These are phyloP conservation scores for Pipistrellus nathusii DNA, from an alignment of 2,797 vertebrate species.

Conservation along the genomic window DNA sequence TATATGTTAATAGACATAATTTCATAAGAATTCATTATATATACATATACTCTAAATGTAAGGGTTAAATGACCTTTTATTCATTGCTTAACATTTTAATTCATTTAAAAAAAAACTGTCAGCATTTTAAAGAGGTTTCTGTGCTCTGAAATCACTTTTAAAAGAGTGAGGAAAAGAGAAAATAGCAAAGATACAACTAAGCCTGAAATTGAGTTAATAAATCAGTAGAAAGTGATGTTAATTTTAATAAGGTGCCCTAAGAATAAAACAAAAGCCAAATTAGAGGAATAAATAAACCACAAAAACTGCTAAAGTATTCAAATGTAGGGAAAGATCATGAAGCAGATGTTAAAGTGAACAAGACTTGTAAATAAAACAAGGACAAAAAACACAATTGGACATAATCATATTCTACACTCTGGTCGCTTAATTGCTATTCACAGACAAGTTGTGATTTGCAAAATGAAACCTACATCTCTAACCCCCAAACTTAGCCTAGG, in stretches of 20 bases:
- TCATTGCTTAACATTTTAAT: background rate
- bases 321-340: background rate
- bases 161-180: background rate
- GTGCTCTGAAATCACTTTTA: background rate
- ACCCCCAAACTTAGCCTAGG: background rate
- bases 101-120: background rate
- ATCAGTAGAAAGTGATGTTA: background rate
- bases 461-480: background rate
- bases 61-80: background rate
- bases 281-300: background rate
- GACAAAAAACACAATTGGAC: background rate
- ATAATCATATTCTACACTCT: background rate
- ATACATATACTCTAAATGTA: background rate
- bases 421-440: background rate
- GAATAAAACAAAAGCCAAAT: background rate
- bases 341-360: background rate
- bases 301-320: background rate
- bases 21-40: background rate
- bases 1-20: background rate
- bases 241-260: background rate
- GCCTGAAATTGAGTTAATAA: background rate
- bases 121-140: background rate
- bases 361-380: background rate
- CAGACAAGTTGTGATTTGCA: background rate
- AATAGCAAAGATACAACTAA: background rate